Evolutionary conservation across 2,797 vertebrate species (phyloP).

Genomic region (Sorex maritimensis): DNA sequence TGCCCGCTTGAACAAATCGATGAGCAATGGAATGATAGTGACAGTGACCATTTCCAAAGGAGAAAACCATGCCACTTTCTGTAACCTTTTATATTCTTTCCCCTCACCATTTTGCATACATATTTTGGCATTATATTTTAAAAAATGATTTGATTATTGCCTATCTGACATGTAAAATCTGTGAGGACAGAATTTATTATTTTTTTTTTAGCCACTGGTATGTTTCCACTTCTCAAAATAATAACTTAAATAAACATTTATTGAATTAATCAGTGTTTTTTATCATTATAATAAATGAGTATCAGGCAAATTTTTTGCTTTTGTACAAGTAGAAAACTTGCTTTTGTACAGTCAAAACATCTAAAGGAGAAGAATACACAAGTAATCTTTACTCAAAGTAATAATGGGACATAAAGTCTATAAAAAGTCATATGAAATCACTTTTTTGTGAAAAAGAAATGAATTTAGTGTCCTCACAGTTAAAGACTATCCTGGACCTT

Average conservation of each 20-base stretch:
- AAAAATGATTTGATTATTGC: not conserved
- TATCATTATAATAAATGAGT: not conserved
- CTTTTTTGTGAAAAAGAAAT: constrained; percentile 18
- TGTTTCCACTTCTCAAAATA: constrained; percentile 43
- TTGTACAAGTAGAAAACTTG: not conserved
- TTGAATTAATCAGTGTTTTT: constrained; percentile 6
- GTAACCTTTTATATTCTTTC: not conserved
- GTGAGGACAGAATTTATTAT: not conserved
- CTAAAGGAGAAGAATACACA: not conserved
- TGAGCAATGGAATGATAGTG: no score
- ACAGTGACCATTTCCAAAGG: not conserved
- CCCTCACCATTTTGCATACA: not conserved
- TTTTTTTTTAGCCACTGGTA: not conserved
- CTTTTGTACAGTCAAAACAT: constrained; percentile 25
- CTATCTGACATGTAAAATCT: not conserved
- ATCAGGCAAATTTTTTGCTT: not conserved
- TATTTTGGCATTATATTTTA: no score
- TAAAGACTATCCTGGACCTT: constrained; percentile 32
- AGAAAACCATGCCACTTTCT: not conserved
- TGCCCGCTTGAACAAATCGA: no score
- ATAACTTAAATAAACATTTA: constrained; percentile 28
- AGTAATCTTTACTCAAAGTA: not conserved
- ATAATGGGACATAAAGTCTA: not conserved
- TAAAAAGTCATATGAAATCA: not conserved
- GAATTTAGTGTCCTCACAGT: not conserved